Evolutionary conservation across 2,797 vertebrate genomes (phyloP).

Genomic region (Sternarchorhynchus goeldii): DNA sequence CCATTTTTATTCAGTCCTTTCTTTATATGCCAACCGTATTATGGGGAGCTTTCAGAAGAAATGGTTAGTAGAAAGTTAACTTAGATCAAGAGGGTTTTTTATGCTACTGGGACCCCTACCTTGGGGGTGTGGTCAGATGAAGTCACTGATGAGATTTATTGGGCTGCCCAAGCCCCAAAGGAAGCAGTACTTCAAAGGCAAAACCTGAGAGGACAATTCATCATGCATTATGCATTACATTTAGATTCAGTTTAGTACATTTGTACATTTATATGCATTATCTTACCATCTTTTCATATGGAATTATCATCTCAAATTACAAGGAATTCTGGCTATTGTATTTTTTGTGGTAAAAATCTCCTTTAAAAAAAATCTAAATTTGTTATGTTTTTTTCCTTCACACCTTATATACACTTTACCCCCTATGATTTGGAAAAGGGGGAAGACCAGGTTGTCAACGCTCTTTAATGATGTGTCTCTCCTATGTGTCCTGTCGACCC

Average conservation of each 20-base stretch:
- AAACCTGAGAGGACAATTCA: slow-evolving; percentile 44
- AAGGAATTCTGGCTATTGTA: background rate
- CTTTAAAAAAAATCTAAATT: too few relatives aligned
- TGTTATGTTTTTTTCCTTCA: background rate
- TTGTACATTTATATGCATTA: too few relatives aligned
- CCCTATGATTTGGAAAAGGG: background rate
- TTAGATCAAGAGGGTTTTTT: slow-evolving; percentile 49
- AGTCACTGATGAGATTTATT: slow-evolving; percentile 54
- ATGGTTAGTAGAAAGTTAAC: background rate
- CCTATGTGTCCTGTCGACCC: slow-evolving; percentile 14
- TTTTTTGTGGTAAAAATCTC: too few relatives aligned
- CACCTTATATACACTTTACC: background rate
- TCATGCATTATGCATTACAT: slow-evolving; percentile 35
- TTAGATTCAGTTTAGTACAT: slow-evolving; percentile 34
- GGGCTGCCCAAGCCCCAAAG: slow-evolving; percentile 35
- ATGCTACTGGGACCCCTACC: slow-evolving; percentile 32
- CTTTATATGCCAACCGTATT: background rate
- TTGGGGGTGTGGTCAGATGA: slow-evolving; percentile 37
- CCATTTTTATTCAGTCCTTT: background rate
- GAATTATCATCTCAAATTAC: too few relatives aligned
- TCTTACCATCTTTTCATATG: too few relatives aligned
- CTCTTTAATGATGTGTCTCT: slow-evolving; percentile 31
- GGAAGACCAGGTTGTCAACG: background rate
- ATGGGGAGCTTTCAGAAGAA: background rate
- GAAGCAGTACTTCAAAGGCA: slow-evolving; percentile 58